Evolutionary conservation across 2,797 vertebrate species (phyloP), one percentile per base, ranked within the genome.

Genomic region (Halcyon smyrnensis): DNA sequence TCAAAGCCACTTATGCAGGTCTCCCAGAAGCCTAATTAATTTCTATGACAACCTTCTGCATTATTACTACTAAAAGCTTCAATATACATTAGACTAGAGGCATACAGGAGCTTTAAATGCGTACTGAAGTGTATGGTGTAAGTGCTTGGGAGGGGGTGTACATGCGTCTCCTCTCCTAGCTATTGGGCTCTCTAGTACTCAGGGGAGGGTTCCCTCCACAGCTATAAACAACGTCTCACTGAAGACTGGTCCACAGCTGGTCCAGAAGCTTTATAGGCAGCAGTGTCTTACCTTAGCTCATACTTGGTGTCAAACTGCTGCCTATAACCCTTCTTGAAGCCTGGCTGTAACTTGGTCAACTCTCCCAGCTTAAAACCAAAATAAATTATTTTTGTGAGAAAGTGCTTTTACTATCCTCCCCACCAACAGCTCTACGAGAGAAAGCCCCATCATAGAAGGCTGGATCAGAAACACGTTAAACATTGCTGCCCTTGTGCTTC

Each of bases 51-150:
- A 45, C 37, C 4, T 83, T 64, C 48, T 83, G 13, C 34, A 30
- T 39, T 68, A 18, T 54, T 78, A 32, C 28, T 27, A 34, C 43
- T 91, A 39, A 83, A 82, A 91, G 68, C 48, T 60, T 70, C 48
- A 48, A 37, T 54, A 27, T 18, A 25, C 12, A 9, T 83, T 41
- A 67, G 28, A 83, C 48, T 28, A 54, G 59, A 94, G 28, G 34
- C 4, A 19, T 13, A 21, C 1, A 19, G 27, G 65, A 76, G 27
- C 34, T 79, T 12, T 62, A 46, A 69, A 71, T 12, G 4, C 0
- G 4, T 39, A 3, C 24, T 15, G 24, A 39, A n/a, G 21, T 12
- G 2, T n/a, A 34, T 4, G 9, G 9, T 8, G 5, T 37, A 4
- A 32, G 25, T 53, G 34, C 53, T 59, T 28, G 32, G 53, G 43